A percentile compares a stretch with the other conserved stretches of the same genome.
phyloP scores from a whole-genome alignment of 2,888 invertebrate genomes.

The Sicus ferrugineus region DNA sequence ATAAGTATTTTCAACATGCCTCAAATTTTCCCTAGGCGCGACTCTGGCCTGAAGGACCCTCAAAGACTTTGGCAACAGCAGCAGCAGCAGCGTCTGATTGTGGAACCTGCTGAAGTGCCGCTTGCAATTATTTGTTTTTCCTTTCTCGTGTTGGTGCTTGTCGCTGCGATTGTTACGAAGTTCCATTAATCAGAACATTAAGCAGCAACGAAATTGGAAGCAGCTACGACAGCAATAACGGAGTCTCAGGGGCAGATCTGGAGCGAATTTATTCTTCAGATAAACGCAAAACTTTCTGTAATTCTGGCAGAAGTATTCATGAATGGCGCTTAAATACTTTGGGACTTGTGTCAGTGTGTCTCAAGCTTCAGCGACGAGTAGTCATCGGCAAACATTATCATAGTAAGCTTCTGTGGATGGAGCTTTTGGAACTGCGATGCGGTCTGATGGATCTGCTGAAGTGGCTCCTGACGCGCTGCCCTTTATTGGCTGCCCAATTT shows the following conservation, averaged over 20 bases:
- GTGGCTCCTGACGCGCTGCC: too few species aligned
- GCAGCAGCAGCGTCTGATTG: too few species aligned
- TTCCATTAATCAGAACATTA: neutral
- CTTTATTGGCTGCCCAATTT: neutral
- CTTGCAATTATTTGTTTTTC: neutral
- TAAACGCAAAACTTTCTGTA: conserved; percentile 25
- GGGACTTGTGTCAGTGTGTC: neutral
- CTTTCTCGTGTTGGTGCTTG: neutral
- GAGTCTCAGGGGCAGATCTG: neutral
- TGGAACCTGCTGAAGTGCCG: neutral
- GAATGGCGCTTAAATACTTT: conserved; percentile 20
- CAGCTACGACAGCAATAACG: neutral
- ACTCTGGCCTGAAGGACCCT: too few species aligned
- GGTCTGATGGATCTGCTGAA: neutral
- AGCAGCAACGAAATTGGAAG: neutral
- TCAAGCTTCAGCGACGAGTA: too few species aligned
- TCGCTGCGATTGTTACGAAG: neutral
- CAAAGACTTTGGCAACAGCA: too few species aligned
- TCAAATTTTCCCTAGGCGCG: too few species aligned
- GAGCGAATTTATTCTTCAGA: conserved; percentile 6
- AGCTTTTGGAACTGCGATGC: neutral
- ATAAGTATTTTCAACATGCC: too few species aligned
- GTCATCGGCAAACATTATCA: neutral
- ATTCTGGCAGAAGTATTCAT: conserved; percentile 29
- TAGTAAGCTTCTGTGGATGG: too few species aligned